Conservation (phyloP, 1,140 invertebrate genomes). For the Agraylea sexmaculata region DNA sequence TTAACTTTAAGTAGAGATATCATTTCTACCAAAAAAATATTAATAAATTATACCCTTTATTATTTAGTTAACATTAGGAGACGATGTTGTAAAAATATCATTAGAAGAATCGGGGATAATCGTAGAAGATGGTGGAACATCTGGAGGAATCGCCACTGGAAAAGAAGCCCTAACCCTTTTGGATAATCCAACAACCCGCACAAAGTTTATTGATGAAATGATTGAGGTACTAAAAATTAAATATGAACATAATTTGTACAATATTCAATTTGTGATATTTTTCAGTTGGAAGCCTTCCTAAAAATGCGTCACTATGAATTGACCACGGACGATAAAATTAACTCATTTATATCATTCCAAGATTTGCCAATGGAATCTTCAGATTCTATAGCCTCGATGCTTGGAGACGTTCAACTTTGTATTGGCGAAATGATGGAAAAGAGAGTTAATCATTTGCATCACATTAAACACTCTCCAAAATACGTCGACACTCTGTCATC, state of each 20-base stretch:
- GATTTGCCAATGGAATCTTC: constrained; percentile 54
- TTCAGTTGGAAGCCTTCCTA: constrained; percentile 67
- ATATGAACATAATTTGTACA: constrained; percentile 4
- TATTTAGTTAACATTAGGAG: constrained; percentile 16
- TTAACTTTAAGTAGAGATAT: neutral
- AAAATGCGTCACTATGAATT: constrained; percentile 61
- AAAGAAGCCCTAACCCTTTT: constrained; percentile 74
- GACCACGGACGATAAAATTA: constrained; percentile 41
- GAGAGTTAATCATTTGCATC: constrained; percentile 63
- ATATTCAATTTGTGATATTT: constrained; percentile 20
- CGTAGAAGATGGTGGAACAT: constrained; percentile 56
- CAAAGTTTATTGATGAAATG: constrained; percentile 76
- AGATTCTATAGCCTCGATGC: constrained; percentile 46
- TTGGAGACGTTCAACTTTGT: constrained; percentile 47
- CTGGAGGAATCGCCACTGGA: constrained; percentile 63
- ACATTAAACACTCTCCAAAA: constrained; percentile 71
- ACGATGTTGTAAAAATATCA: constrained; percentile 45
- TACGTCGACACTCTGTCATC: constrained; percentile 74
- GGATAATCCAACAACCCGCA: constrained; percentile 72
- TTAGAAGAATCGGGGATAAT: constrained; percentile 64
- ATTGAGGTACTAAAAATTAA: constrained; percentile 49
- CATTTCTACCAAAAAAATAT: neutral
- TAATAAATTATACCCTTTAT: constrained; percentile 1
- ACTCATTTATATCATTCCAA: constrained; percentile 45
- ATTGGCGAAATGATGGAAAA: constrained; percentile 50